Evolutionary conservation across 2,113 vertebrate species (phyloP).

Genomic region (Aplodontia rufa): DNA sequence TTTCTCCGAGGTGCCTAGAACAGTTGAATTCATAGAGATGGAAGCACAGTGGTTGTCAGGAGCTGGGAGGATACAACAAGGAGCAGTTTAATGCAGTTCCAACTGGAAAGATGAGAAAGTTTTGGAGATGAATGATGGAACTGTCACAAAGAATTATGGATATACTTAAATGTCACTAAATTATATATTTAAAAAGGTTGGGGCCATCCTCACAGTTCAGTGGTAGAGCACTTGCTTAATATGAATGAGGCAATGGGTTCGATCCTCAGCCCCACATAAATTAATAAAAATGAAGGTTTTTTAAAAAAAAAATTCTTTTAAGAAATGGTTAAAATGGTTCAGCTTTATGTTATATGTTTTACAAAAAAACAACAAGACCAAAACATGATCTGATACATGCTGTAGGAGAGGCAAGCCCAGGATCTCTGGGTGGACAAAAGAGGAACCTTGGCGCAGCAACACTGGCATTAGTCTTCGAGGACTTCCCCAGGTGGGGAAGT

Average conservation of each 20-base stretch:
- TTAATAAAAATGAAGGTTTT: too few relatives aligned
- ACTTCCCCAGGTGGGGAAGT: not conserved
- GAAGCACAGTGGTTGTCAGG: too few relatives aligned
- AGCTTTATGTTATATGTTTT: not conserved
- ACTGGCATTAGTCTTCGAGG: not conserved
- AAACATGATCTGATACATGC: not conserved
- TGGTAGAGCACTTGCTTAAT: too few relatives aligned
- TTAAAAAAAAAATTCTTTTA: too few relatives aligned
- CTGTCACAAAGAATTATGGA: not conserved
- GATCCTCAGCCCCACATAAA: too few relatives aligned
- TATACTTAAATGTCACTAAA: not conserved
- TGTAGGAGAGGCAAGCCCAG: not conserved
- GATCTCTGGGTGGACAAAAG: not conserved
- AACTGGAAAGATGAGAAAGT: not conserved
- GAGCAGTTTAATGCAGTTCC: not conserved
- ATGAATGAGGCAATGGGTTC: too few relatives aligned
- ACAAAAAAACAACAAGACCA: not conserved
- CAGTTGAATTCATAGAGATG: not conserved
- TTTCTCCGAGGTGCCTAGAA: not conserved
- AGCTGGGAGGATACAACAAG: too few relatives aligned
- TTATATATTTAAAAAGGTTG: not conserved
- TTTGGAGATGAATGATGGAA: not conserved
- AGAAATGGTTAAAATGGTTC: not conserved
- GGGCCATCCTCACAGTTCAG: too few relatives aligned
- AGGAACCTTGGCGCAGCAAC: fast-evolving